Evolutionary conservation across 2,888 invertebrate species (phyloP).

Genomic region (Linhomoeus sp.): DNA sequence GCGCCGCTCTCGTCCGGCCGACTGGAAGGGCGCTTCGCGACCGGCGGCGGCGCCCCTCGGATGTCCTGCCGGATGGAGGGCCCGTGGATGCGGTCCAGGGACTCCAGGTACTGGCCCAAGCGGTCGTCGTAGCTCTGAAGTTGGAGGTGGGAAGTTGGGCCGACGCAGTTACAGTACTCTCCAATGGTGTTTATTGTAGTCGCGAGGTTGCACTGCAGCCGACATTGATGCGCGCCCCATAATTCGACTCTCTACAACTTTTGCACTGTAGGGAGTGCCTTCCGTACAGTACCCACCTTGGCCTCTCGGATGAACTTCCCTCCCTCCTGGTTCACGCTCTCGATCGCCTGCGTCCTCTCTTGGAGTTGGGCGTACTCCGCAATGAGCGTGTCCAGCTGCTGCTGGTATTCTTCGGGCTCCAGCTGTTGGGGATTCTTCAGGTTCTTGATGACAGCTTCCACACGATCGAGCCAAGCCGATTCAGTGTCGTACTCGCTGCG

Average conservation of each 20-base stretch:
- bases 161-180: no score
- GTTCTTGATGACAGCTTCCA: conserved; percentile 2
- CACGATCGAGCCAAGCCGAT: conserved; percentile 4
- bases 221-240: not conserved
- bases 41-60: not conserved
- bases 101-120: conserved; percentile 57
- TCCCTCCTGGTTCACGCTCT: conserved; percentile 76
- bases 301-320: conserved; percentile 82
- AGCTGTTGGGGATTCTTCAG: not conserved
- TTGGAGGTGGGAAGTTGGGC: not conserved
- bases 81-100: conserved; percentile 33
- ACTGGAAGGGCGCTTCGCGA: no score
- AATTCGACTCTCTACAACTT: not conserved
- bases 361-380: conserved; percentile 68
- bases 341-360: conserved; percentile 73
- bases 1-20: not conserved
- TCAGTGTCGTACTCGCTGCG: conserved; percentile 34
- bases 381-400: conserved; percentile 27
- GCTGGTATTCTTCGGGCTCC: conserved; percentile 12
- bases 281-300: conserved; percentile 50
- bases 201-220: no score
- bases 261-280: not conserved
- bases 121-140: conserved; percentile 59
- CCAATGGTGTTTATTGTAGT: no score
- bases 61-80: not conserved